A percentile compares a stretch with the other conserved stretches of the same genome.
phyloP scores from a whole-genome alignment of 2,888 invertebrate genomes.

The Rosalia funebris region DNA sequence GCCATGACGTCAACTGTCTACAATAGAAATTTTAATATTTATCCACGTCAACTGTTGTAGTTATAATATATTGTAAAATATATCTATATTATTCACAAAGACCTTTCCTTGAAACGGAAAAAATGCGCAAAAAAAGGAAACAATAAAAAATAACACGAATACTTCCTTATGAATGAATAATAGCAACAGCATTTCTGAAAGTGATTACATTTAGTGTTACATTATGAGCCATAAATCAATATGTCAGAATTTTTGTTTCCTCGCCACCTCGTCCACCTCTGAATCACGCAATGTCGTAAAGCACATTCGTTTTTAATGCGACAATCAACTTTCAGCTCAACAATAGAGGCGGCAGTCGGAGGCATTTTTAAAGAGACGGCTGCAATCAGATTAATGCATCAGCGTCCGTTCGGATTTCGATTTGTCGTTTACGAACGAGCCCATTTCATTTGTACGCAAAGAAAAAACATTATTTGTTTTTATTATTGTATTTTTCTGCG shows the following conservation, averaged over 20 bases:
- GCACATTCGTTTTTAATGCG: constrained; percentile 33
- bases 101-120: neutral
- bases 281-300: constrained; percentile 37
- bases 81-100: no score
- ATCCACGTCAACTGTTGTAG: no score
- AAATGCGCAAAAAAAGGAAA: neutral
- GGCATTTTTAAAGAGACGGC: neutral
- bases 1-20: no score
- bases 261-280: constrained; percentile 22
- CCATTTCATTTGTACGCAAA: no score
- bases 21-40: no score
- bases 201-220: neutral
- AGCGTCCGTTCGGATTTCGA: no score
- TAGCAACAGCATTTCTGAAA: constrained; percentile 2
- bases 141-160: neutral
- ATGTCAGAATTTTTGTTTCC: constrained; percentile 32
- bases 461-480: no score
- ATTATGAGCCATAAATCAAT: constrained; percentile 30
- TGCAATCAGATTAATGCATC: neutral
- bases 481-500: no score
- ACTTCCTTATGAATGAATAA: neutral
- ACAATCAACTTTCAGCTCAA: constrained; percentile 30
- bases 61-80: no score
- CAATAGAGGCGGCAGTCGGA: neutral
- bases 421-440: no score